Evolutionary conservation across 2,797 vertebrate genomes (phyloP), one percentile per base, ranked within the genome.

Genomic region (Pampus argenteus): DNA sequence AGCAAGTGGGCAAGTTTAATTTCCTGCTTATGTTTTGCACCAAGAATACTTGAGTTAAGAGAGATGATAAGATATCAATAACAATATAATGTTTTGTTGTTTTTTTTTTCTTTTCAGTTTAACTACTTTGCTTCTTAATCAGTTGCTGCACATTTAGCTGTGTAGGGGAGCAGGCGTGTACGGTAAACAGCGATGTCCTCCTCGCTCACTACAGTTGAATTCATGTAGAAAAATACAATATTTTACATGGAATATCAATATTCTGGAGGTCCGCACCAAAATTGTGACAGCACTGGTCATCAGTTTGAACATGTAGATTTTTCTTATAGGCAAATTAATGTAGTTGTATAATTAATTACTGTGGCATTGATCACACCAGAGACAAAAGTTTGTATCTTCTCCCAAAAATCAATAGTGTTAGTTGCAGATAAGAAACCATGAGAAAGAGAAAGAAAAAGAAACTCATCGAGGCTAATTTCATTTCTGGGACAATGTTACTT

Each of bases 61-160:
- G n/a, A n/a, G 18, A 59, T 67, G 48, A 74, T 59, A 44, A 42
- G 51, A 67, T 28, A 40, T 26, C 25, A 29, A 55, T 56, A 28
- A 55, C 14, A 22, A 25, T 18, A 40, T 55, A 26, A 17, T 57
- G 15, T 76, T 55, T 57, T n/a, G n/a, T n/a, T n/a, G n/a, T n/a
- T n/a, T n/a, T n/a, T n/a, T n/a, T n/a, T n/a, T n/a, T n/a, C n/a
- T n/a, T 58, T n/a, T 48, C 17, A 40, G 3, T 71, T 57, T 14
- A 51, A 62, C 29, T 38, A 34, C 36, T 62, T 40, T 25, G 11
- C 38, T 17, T 48, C 9, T 63, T 3, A 62, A 60, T 20, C n/a
- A 9, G n/a, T 34, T 34, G 10, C 18, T 29, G 38, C 10, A 45
- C 15, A 3, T 57, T n/a, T n/a, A 44, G 5, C 28, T 54, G n/a